Evolutionary conservation across 2,888 invertebrate genomes (phyloP), one percentile per base, ranked within the genome.

Genomic region (Biston stratarius): DNA sequence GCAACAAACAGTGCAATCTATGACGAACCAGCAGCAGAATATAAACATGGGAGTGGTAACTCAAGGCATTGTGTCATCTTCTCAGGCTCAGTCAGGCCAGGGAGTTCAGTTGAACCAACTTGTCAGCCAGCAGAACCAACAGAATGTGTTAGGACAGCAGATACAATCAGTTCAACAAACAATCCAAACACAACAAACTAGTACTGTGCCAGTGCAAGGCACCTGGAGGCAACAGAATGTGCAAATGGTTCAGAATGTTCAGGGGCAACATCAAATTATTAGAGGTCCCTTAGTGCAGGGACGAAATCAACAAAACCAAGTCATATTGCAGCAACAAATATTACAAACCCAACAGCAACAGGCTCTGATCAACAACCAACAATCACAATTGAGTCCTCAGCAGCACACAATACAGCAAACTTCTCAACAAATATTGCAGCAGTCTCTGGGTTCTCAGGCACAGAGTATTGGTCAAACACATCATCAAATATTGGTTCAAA

Each of bases 361-460:
- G n/a, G 87, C 88, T 40, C 77, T 92, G 71, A 88, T 94, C 68
- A 91, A 87, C 79, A 94, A 90, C 67, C 94, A 90, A 67, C 94
- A 90, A 70, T 79, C 88, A 7, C 92, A 93, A 64, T 81, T 94
- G 34, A 95, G 94, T 73, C 95, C 95, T 6, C 95, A 95, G 71
- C 95, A 95, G 72, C 93, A 93, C 67, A 79, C 87, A 38, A 89
- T 94, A 15, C 94, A 95, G 75, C 95, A 95, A 71, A 78, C 90
- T 24, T 94, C 94, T 57, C 95, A 95, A 73, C 95, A 96, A 75
- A 92, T 95, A 40, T 91, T 96, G 36, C 95, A 95, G 82, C 96
- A 96, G 74, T 83, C 94, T 78, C 80, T 95, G 85, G 92, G 93
- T 33, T 88, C 93, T 34, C 95, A 95, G 85, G 94, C 87, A 61